Percentiles rank a stretch among this genome's conserved stretches.
These are phyloP conservation scores for Zonotrichia leucophrys DNA, from an alignment of 2,113 vertebrate species.

Conservation along the genomic window DNA sequence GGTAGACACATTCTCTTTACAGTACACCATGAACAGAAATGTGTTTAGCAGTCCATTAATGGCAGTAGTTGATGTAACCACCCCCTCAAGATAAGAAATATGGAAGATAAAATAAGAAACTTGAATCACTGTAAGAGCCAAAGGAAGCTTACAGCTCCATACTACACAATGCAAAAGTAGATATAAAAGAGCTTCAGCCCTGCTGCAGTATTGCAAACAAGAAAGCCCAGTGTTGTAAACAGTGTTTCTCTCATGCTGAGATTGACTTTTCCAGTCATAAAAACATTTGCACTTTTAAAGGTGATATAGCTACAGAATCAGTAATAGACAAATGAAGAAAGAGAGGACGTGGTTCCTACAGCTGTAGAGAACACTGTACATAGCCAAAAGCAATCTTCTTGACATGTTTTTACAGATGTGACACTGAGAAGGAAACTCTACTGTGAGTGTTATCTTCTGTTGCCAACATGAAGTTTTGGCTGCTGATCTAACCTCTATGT, in stretches of 20 bases:
- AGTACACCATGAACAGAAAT: neutral
- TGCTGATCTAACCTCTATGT: neutral
- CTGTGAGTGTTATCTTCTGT: neutral
- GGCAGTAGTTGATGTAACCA: neutral
- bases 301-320: neutral
- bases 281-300: neutral
- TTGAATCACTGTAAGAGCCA: neutral
- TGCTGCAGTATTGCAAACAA: neutral
- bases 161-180: neutral
- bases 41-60: neutral
- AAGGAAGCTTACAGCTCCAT: neutral
- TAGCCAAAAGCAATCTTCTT: neutral
- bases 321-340: neutral
- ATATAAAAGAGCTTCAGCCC: neutral
- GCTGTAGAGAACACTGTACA: neutral
- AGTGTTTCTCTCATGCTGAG: neutral
- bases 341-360: neutral
- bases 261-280: neutral
- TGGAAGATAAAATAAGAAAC: neutral
- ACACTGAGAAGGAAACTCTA: neutral
- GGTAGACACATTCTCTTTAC: neutral
- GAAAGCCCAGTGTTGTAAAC: neutral
- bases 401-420: neutral
- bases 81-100: neutral
- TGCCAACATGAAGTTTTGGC: neutral